Percentiles rank a stretch among this genome's conserved stretches.
Evolutionary conservation across 2,888 invertebrate species (phyloP).

Genomic region (Brenthis daphne): DNA sequence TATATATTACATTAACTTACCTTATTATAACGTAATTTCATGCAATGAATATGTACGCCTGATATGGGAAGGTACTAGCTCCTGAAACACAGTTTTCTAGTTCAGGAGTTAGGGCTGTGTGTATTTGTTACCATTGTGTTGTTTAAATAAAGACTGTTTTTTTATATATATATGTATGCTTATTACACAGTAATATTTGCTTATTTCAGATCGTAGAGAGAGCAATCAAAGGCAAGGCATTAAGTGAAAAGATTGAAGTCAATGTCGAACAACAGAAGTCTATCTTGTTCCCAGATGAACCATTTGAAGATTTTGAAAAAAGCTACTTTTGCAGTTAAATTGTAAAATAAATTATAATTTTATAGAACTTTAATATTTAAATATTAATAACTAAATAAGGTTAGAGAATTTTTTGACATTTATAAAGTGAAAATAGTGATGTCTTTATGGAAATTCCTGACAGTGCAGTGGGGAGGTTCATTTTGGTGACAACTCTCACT

Average conservation of each 20-base stretch:
- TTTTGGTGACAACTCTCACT: constrained; percentile 77
- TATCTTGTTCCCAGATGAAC: constrained; percentile 84
- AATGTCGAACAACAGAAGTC: constrained; percentile 77
- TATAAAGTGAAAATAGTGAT: constrained; percentile 22
- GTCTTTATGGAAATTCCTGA: constrained; percentile 81
- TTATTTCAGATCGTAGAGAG: constrained; percentile 79
- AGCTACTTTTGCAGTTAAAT: constrained; percentile 82
- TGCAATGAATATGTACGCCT: no score
- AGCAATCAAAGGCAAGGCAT: constrained; percentile 77
- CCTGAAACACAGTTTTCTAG: no score
- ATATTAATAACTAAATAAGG: background rate
- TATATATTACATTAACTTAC: no score
- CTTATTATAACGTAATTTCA: no score
- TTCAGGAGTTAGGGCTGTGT: no score
- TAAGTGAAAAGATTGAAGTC: constrained; percentile 62
- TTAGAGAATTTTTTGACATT: background rate
- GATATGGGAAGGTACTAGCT: no score
- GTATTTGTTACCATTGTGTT: no score
- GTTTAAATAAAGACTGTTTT: no score
- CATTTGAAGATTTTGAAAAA: constrained; percentile 84
- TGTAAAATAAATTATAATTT: background rate
- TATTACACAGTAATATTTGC: background rate
- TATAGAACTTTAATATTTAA: background rate
- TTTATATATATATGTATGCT: background rate
- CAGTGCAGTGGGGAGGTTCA: constrained; percentile 81